Evolutionary conservation across 2,113 vertebrate genomes (phyloP).

Genomic region (Triplophysa rosa): DNA sequence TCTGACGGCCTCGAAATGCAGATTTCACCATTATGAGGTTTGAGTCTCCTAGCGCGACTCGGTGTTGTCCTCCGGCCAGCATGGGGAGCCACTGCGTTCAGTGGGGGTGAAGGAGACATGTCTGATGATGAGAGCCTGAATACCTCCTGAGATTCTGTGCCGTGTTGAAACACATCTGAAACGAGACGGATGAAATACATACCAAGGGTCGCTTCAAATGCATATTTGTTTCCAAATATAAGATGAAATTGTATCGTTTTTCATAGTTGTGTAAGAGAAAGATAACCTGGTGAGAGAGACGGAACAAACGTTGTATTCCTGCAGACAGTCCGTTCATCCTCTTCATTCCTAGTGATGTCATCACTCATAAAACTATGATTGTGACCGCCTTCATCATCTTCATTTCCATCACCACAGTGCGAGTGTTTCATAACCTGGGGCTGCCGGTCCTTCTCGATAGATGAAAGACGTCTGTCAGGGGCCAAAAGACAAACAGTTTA

Average conservation of each 20-base stretch:
- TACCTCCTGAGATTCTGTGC: constrained; percentile 35
- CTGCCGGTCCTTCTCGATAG: constrained; percentile 65
- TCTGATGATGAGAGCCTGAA: constrained; percentile 60
- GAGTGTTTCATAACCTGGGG: constrained; percentile 67
- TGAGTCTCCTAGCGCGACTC: constrained; percentile 66
- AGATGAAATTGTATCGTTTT: neutral
- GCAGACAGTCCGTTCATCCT: constrained; percentile 26
- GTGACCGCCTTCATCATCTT: constrained; percentile 48
- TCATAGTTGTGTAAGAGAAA: neutral
- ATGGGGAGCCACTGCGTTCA: constrained; percentile 31
- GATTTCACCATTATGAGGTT: constrained; percentile 54
- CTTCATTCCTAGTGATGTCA: constrained; percentile 43
- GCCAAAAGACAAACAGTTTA: constrained; percentile 13
- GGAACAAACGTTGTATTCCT: constrained; percentile 56
- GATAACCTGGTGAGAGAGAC: constrained; percentile 62
- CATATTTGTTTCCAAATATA: neutral
- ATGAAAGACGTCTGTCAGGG: constrained; percentile 70
- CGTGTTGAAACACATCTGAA: constrained; percentile 52
- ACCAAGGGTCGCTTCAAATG: no score
- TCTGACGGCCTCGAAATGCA: constrained; percentile 35
- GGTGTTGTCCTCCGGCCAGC: constrained; percentile 49
- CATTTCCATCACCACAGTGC: constrained; percentile 57
- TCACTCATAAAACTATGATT: constrained; percentile 46
- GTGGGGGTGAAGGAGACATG: constrained; percentile 70
- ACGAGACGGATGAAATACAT: neutral